Evolutionary conservation across 2,888 invertebrate genomes (phyloP).

Genomic region (Trachelus troglodyta): DNA sequence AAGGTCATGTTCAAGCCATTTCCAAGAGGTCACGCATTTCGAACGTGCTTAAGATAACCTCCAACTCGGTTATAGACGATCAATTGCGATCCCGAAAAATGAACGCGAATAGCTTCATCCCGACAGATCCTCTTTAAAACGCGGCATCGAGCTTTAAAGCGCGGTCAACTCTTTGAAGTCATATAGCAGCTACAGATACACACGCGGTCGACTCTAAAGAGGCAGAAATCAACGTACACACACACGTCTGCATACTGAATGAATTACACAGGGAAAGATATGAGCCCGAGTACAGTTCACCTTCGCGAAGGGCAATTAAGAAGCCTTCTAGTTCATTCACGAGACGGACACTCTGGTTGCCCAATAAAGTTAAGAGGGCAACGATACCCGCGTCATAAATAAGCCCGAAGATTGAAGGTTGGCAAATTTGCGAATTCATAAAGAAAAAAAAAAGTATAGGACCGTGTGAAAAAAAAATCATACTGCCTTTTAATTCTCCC

Average conservation of each 20-base stretch:
- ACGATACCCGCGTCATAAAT: neutral
- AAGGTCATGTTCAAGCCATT: constrained; percentile 7
- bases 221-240: neutral
- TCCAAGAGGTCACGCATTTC: neutral
- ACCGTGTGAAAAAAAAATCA: neutral
- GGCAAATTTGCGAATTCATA: neutral
- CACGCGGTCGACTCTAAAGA: neutral
- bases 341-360: neutral
- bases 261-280: neutral
- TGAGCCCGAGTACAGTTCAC: neutral
- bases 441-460: neutral
- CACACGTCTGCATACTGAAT: neutral
- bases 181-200: neutral
- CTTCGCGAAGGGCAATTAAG: neutral
- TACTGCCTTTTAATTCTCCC: neutral
- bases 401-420: neutral
- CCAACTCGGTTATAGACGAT: neutral
- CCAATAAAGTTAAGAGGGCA: neutral
- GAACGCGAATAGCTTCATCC: constrained; percentile 25
- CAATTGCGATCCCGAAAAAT: constrained; percentile 2
- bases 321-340: neutral
- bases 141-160: neutral
- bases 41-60: neutral
- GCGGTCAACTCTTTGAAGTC: neutral
- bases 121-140: constrained; percentile 23